phyloP scores from a whole-genome alignment of 2,797 vertebrate genomes.

The Chaenodraco wilsoni region DNA sequence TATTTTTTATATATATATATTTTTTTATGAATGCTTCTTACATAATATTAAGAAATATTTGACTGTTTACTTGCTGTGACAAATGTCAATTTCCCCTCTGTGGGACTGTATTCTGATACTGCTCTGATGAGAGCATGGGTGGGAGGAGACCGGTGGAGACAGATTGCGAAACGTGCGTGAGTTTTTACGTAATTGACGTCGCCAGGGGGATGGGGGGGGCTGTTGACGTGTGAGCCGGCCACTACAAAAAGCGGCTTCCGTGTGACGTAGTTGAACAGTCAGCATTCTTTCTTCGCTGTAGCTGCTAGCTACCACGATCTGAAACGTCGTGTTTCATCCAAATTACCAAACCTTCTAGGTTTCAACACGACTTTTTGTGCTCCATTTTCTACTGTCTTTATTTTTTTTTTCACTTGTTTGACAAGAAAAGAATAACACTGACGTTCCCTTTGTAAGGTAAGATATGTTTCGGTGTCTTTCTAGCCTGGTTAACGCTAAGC shows the following conservation, averaged over 20 bases:
- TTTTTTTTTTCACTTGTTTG: slow-evolving; percentile 31
- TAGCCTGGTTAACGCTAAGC: slow-evolving; percentile 32
- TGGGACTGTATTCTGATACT: background rate
- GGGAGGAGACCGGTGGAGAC: no score
- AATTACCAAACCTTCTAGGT: background rate
- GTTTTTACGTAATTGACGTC: slow-evolving; percentile 38
- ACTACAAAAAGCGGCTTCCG: slow-evolving; percentile 52
- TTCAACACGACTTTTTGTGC: slow-evolving; percentile 6
- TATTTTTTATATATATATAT: no score
- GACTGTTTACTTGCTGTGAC: no score
- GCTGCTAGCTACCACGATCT: slow-evolving; percentile 19
- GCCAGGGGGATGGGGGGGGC: slow-evolving; percentile 27
- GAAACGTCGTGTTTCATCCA: slow-evolving; percentile 13
- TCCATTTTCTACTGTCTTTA: background rate
- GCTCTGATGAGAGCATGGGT: background rate
- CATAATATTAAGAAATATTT: no score
- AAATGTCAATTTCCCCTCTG: no score
- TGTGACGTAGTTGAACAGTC: slow-evolving; percentile 67
- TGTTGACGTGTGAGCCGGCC: slow-evolving; percentile 38
- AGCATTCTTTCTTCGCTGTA: slow-evolving; percentile 55
- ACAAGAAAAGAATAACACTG: slow-evolving; percentile 54
- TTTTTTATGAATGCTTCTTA: no score
- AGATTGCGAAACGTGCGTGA: slow-evolving; percentile 34
- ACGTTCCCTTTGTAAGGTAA: slow-evolving; percentile 75
- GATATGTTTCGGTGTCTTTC: slow-evolving; percentile 18